Conservation (phyloP, 2,888 invertebrate genomes). For the Cerceris ruficornis region DNA sequence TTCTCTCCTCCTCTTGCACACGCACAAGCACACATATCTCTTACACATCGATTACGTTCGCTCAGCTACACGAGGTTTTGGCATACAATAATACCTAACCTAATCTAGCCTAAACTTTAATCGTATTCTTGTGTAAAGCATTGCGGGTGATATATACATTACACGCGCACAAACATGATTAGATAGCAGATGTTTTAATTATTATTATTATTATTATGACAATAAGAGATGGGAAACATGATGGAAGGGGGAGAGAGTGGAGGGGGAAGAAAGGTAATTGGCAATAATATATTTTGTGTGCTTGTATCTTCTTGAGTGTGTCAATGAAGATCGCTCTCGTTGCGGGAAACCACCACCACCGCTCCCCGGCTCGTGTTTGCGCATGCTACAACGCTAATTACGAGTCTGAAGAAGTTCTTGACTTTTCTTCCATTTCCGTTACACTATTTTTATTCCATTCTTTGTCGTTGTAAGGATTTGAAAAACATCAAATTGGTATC, state of each 20-base stretch:
- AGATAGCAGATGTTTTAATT: conserved; percentile 56
- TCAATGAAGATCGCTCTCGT: conserved; percentile 51
- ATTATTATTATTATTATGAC: conserved; percentile 55
- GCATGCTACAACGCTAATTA: conserved; percentile 35
- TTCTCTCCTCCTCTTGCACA: conserved; percentile 38
- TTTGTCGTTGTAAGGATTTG: conserved; percentile 42
- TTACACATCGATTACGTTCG: conserved; percentile 53
- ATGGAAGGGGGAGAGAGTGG: conserved; percentile 22
- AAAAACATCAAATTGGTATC: conserved; percentile 36
- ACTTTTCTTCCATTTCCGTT: conserved; percentile 52
- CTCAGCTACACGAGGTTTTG: conserved; percentile 70
- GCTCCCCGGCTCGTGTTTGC: conserved; percentile 65
- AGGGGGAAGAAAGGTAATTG: conserved; percentile 41
- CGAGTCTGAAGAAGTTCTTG: conserved; percentile 32
- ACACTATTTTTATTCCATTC: conserved; percentile 31
- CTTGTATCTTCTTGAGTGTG: conserved; percentile 50
- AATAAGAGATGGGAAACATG: conserved; percentile 40
- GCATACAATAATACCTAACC: conserved; percentile 71
- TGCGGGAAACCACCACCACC: conserved; percentile 63
- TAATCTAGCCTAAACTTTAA: conserved; percentile 73
- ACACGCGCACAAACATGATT: conserved; percentile 71
- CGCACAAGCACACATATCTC: conserved; percentile 38
- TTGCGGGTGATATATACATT: conserved; percentile 77
- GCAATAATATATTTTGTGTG: conserved; percentile 47
- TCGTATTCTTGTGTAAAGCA: conserved; percentile 72